These are phyloP conservation scores for Drosophila nigrodunni DNA, from an alignment of 1,140 invertebrate species.

Conservation along the genomic window DNA sequence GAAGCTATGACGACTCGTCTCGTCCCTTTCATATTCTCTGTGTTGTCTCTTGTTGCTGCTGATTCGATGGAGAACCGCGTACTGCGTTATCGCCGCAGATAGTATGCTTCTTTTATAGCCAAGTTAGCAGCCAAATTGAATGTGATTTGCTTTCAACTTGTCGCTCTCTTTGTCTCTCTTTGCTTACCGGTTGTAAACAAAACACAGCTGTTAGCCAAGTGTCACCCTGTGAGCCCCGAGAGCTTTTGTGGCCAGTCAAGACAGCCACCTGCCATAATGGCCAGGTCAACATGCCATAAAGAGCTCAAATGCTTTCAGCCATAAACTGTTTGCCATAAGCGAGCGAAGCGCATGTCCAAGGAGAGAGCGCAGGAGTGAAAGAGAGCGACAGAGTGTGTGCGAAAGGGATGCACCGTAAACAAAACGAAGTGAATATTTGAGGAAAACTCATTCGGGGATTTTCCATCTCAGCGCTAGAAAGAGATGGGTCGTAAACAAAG, in stretches of 20 bases:
- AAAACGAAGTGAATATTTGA: slow-evolving; percentile 50
- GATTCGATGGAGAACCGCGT: slow-evolving; percentile 21
- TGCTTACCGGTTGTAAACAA: slow-evolving; percentile 66
- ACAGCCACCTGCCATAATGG: slow-evolving; percentile 29
- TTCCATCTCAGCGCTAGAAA: slow-evolving; percentile 68
- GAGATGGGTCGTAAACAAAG: slow-evolving; percentile 83
- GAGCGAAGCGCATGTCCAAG: slow-evolving; percentile 35
- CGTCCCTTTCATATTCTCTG: neutral
- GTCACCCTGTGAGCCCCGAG: neutral
- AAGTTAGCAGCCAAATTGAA: slow-evolving; percentile 18
- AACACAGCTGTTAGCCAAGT: slow-evolving; percentile 57
- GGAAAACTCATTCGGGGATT: slow-evolving; percentile 24
- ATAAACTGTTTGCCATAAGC: slow-evolving; percentile 32
- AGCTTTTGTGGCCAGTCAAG: slow-evolving; percentile 38
- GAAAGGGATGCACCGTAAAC: slow-evolving; percentile 80
- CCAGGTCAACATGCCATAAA: slow-evolving; percentile 10
- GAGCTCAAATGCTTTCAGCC: slow-evolving; percentile 2
- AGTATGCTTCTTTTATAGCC: slow-evolving; percentile 38
- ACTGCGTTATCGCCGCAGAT: slow-evolving; percentile 11
- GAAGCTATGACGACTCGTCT: neutral
- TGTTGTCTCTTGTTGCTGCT: slow-evolving; percentile 4
- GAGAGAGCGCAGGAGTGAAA: slow-evolving; percentile 19
- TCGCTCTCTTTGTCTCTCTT: slow-evolving; percentile 8
- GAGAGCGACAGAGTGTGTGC: slow-evolving; percentile 40
- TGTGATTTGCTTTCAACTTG: slow-evolving; percentile 13